These are phyloP conservation scores for Donacobius atricapilla DNA, from an alignment of 2,113 vertebrate species.

Conservation along the genomic window DNA sequence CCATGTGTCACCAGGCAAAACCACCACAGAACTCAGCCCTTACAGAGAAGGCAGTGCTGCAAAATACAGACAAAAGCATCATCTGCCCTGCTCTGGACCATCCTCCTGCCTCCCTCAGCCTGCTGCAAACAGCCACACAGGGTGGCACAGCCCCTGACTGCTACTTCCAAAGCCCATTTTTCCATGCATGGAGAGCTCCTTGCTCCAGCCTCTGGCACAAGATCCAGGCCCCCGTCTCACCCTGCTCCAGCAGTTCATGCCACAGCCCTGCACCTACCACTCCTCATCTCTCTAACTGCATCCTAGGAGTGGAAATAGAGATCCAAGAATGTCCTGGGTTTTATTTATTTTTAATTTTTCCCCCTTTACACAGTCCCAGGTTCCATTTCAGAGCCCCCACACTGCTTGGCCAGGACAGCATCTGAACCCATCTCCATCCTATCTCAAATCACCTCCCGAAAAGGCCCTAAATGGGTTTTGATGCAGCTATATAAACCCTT, in stretches of 20 bases:
- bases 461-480: not conserved
- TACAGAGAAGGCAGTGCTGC: not conserved
- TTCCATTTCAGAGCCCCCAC: not conserved
- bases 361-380: not conserved
- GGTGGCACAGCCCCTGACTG: not conserved
- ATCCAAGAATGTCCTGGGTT: not conserved
- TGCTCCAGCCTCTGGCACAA: not conserved
- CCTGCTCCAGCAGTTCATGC: not conserved
- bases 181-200: not conserved
- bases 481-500: not conserved
- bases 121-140: not conserved
- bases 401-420: rapidly evolving
- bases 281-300: not conserved
- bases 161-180: not conserved
- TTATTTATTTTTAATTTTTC: not conserved
- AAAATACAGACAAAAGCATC: not conserved
- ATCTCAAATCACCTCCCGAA: not conserved
- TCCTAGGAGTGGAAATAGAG: not conserved
- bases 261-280: not conserved
- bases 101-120: not conserved
- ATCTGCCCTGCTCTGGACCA: rapidly evolving
- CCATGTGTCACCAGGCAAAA: rapidly evolving
- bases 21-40: not conserved
- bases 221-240: not conserved
- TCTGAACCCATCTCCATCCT: not conserved